Evolutionary conservation across 2,888 invertebrate genomes (phyloP), one percentile per base, ranked within the genome.

Genomic region (Biston betularia): DNA sequence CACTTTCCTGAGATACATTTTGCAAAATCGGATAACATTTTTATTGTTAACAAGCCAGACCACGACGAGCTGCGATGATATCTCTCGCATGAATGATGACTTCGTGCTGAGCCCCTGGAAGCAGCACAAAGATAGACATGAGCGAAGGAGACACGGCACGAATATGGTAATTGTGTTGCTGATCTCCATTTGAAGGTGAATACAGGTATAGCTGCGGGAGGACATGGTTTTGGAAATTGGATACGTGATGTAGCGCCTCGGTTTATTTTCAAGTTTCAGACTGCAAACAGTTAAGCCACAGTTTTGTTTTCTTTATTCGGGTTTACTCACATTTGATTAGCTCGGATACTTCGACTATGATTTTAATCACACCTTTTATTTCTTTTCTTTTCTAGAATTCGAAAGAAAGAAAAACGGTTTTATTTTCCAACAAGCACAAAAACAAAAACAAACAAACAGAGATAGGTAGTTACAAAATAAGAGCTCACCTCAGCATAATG

Each of bases 21-120:
- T 88, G 88, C 90, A 88, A 83, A 87, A 84, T 84, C 84, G 89
- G 90, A 90, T 92, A 92, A 90, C 85, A 89, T 92, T 93, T 93
- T 93, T 93, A 93, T 93, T 93, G 93, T 93, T 93, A 93, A 93
- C 93, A 92, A 92, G 93, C 87, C 81, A 82, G 86, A 85, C 88
- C 88, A 89, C 88, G 88, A 85, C 84, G 87, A 87, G 89, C 88
- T 83, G 89, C 89, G 93, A 93, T 93, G 92, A 91, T 93, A 93
- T 93, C 93, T 89, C 77, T 86, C 86, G 88, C 92, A 93, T 93
- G 93, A 93, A 93, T 92, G 93, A 93, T 93, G 92, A 91, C 91
- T 93, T 93, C 93, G 93, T 93, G 93, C 92, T 85, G 81, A 82
- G 89, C 88, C 89, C 88, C 86, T 89, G 86, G 89, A 89, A 90